Evolutionary conservation across 2,888 invertebrate genomes (phyloP), one percentile per base, ranked within the genome.

Genomic region (Strigamia crassipes): DNA sequence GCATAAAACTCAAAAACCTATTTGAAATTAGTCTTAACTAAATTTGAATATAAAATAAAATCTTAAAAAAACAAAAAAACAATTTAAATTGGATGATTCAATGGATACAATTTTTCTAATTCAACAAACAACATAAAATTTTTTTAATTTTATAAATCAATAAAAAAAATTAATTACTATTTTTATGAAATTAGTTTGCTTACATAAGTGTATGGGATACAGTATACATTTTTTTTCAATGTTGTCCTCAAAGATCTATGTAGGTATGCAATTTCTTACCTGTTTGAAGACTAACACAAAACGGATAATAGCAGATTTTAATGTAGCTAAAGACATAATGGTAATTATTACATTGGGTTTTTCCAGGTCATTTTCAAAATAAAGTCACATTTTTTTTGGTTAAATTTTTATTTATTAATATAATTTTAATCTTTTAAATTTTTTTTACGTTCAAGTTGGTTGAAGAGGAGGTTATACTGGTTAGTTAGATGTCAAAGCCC

Each of bases 251-350:
- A 66, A 66, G n/a, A 15, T 73, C 73, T 73, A 73, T 21, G n/a
- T 61, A 61, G 10, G 61, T 61, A 61, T 13, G 73, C n/a, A 31
- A 73, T 73, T 56, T 73, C 73, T 73, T 31, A 73, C 73, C 73
- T 73, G 66, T 23, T 73, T 73, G 73, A 73, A 73, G 23, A 73
- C 73, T 31, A 73, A 73, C 73, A 73, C 73, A 73, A 66, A 46
- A 46, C 15, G n/a, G n/a, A 18, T 56, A 56, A 56, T 56, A 56
- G 56, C 56, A 56, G 56, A 56, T 18, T 56, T 56, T 56, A 46
- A 38, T 46, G 46, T 18, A 56, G 56, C 18, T 56, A 56, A 4
- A 56, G 56, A 56, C 18, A 56, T 15, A 56, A 56, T 56, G 18
- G n/a, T 56, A 56, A 56, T 56, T 56, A 56, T 21, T 56, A 56